Base-by-base conservation (phyloP, 2,797 vertebrate species). In the Buceros bicornis region DNA sequence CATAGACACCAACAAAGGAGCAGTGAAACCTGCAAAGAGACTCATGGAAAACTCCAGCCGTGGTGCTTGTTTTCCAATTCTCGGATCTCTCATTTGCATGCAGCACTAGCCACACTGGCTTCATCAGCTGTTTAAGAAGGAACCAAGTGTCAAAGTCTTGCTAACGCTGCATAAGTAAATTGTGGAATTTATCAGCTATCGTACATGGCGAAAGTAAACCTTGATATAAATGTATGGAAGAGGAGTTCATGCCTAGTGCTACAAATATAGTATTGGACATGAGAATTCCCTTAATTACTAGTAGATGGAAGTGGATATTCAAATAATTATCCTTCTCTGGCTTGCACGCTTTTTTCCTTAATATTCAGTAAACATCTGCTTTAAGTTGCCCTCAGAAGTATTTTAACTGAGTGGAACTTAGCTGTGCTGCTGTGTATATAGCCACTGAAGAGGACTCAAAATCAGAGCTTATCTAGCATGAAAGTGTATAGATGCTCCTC, bases 291-390 rank as follows among this genome's bases (percentile, higher is more conserved):
- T 85, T 72, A 72, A 13, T 28, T 76, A 45, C 37, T 88, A 15
- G 28, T 43, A 67, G 28, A 26, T 93, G 50, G 29, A 87, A 64
- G 26, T 35, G 7, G 14, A 8, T 82, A 48, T 74, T 91, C 26
- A 74, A 57, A 45, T 16, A 64, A 51, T 5, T 51, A 56, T 5
- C 16, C 26, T 56, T 17, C 6, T 58, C 40, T 42, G 35, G 8
- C 3, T 47, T 40, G 37, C 5, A 0, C 1, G 2, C 3, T 4
- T 6, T 5, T 51, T 78, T 65, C 31, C 37, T 6, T 2, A 71
- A 65, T 80, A 19, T 67, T 64, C 13, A 57, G 47, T 88, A 72
- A 92, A 64, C 18, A 73, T 14, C n/a, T 56, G 61, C 54, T 79
- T 72, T 37, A 51, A 31, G 19, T 60, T 95, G 45, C 53, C n/a